phyloP scores from a whole-genome alignment of 2,113 vertebrate species.

The Percopsis transmontana region DNA sequence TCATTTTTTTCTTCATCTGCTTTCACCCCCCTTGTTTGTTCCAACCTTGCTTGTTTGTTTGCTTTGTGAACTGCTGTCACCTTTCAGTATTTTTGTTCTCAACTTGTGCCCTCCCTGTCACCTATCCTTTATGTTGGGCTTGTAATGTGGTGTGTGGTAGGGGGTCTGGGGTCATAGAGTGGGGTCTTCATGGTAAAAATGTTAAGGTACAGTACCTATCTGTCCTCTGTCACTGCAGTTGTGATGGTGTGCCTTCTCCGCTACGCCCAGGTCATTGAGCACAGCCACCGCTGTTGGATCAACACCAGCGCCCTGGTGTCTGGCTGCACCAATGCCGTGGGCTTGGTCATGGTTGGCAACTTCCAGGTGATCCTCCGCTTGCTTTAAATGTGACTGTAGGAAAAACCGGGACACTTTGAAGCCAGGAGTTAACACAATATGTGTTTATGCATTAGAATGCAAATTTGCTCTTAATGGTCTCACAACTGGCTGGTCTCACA shows the following conservation, averaged over 20 bases:
- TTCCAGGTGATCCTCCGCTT: constrained; percentile 82
- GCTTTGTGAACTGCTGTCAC: background rate
- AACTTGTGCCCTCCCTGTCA: too few species aligned
- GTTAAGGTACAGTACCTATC: background rate
- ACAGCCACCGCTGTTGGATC: constrained; percentile 85
- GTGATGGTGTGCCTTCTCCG: constrained; percentile 88
- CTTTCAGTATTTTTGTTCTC: background rate
- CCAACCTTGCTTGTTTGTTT: background rate
- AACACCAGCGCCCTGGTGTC: constrained; percentile 87
- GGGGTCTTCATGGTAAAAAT: too few species aligned
- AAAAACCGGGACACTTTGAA: too few species aligned
- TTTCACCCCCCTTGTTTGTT: background rate
- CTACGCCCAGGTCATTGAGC: constrained; percentile 89
- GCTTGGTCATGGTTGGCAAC: constrained; percentile 90
- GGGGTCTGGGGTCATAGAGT: too few species aligned
- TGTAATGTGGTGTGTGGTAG: too few species aligned
- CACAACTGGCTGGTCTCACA: too few species aligned
- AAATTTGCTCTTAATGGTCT: too few species aligned
- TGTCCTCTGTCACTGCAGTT: constrained; percentile 72
- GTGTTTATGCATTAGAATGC: too few species aligned
- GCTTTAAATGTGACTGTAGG: too few species aligned
- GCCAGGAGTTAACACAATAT: too few species aligned
- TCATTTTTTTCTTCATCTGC: background rate
- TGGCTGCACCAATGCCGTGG: constrained; percentile 86
- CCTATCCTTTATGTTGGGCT: too few species aligned